phyloP scores from a whole-genome alignment of 2,113 vertebrate species.

The Romanogobio albipinnatus region DNA sequence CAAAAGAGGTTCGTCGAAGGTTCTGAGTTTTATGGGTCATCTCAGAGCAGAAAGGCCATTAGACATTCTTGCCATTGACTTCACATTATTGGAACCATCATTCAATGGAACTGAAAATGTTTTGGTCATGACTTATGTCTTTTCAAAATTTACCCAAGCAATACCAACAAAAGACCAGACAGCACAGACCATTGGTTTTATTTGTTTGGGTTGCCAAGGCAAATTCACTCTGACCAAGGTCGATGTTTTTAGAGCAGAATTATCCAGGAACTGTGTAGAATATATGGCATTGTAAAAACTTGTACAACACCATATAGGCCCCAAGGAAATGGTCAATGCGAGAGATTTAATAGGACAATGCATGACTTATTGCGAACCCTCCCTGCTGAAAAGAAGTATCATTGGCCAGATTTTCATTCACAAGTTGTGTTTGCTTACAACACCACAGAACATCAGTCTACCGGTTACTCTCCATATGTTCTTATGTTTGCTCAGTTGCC shows the following conservation, averaged over 20 bases:
- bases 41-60: no score
- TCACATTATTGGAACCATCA: background rate
- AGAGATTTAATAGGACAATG: background rate
- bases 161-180: background rate
- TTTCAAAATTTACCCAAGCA: background rate
- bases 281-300: background rate
- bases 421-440: no score
- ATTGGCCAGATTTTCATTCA: no score
- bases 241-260: background rate
- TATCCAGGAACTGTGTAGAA: background rate
- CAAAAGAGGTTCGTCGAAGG: no score
- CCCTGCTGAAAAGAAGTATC: background rate
- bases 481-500: no score
- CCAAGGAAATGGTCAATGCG: background rate
- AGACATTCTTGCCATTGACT: no score
- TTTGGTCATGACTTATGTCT: background rate
- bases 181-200: background rate
- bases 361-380: background rate
- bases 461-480: no score
- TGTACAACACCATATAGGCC: background rate
- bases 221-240: background rate
- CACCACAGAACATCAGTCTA: no score
- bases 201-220: background rate
- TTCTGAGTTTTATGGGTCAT: no score
- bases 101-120: background rate